phyloP scores from a whole-genome alignment of 2,888 invertebrate species.

The Thymelicus lineola region DNA sequence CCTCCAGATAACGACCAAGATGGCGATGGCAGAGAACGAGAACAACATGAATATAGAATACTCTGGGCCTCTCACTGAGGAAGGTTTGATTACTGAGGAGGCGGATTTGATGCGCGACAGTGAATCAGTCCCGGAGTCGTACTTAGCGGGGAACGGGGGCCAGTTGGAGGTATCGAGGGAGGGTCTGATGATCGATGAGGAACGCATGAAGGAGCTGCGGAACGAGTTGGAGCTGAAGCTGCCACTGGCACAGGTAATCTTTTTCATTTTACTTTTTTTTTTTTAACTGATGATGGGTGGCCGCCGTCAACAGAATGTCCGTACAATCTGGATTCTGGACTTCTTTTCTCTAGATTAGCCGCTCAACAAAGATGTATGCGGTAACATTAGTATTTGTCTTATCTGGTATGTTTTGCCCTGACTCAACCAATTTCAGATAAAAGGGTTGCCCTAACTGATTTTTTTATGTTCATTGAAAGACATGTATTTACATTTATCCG shows the following conservation, averaged over 20 bases:
- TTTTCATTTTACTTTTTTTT: neutral
- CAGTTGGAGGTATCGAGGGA: slow-evolving; percentile 82
- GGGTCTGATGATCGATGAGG: slow-evolving; percentile 87
- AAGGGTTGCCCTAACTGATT: too few species aligned
- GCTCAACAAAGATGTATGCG: too few species aligned
- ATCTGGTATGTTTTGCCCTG: too few species aligned
- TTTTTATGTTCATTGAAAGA: too few species aligned
- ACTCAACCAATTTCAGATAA: too few species aligned
- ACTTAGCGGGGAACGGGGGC: slow-evolving; percentile 80
- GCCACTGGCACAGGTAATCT: slow-evolving; percentile 87
- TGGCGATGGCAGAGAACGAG: slow-evolving; percentile 82
- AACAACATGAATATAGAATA: slow-evolving; percentile 82
- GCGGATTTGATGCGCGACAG: slow-evolving; percentile 55
- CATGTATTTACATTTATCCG: too few species aligned
- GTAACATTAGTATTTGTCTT: too few species aligned
- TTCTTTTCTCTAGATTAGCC: too few species aligned
- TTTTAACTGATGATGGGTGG: too few species aligned
- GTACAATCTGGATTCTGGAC: too few species aligned
- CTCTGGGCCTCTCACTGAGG: slow-evolving; percentile 72
- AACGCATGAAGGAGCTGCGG: slow-evolving; percentile 88
- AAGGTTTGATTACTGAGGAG: slow-evolving; percentile 62
- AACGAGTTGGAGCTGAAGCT: slow-evolving; percentile 89
- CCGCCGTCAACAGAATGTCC: too few species aligned
- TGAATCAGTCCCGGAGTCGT: slow-evolving; percentile 63
- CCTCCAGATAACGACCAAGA: slow-evolving; percentile 76